Percentiles rank a stretch among this genome's conserved stretches.
Evolutionary conservation across 2,797 vertebrate genomes (phyloP).

Genomic region (Microctenopoma steveboyesi): DNA sequence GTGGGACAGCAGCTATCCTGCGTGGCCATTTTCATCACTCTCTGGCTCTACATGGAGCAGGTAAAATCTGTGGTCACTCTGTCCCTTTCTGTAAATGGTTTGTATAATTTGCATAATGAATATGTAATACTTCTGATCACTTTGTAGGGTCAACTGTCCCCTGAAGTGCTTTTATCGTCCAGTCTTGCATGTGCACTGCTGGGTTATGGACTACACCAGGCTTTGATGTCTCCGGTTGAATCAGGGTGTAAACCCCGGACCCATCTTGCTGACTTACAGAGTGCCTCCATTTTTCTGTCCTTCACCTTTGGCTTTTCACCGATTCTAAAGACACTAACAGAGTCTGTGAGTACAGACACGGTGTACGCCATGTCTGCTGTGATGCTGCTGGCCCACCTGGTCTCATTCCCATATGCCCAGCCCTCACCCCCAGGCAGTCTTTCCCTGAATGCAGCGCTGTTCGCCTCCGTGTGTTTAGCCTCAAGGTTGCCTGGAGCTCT

Average conservation of each 20-base stretch:
- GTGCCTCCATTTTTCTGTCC: conserved; percentile 89
- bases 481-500: conserved; percentile 92
- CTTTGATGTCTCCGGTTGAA: conserved; percentile 75
- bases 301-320: conserved; percentile 98
- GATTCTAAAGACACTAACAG: conserved; percentile 94
- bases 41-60: conserved; percentile 96
- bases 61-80: conserved; percentile 56
- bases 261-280: conserved; percentile 91
- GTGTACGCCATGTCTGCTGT: conserved; percentile 96
- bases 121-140: not conserved
- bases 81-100: not conserved
- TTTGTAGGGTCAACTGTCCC: conserved; percentile 80
- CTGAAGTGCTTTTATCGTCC: conserved; percentile 84
- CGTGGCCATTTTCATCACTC: conserved; percentile 92
- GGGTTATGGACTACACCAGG: conserved; percentile 89
- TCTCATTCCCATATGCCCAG: conserved; percentile 90
- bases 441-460: conserved; percentile 97
- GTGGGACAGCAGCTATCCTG: conserved; percentile 96
- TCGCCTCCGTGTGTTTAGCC: conserved; percentile 95
- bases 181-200: conserved; percentile 85
- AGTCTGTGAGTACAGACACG: conserved; percentile 97
- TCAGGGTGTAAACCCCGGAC: conserved; percentile 81
- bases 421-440: conserved; percentile 91
- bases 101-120: not conserved
- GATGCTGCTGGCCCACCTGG: conserved; percentile 96